Conservation (phyloP, 2,888 invertebrate species). For the Tryphoninae sp. region DNA sequence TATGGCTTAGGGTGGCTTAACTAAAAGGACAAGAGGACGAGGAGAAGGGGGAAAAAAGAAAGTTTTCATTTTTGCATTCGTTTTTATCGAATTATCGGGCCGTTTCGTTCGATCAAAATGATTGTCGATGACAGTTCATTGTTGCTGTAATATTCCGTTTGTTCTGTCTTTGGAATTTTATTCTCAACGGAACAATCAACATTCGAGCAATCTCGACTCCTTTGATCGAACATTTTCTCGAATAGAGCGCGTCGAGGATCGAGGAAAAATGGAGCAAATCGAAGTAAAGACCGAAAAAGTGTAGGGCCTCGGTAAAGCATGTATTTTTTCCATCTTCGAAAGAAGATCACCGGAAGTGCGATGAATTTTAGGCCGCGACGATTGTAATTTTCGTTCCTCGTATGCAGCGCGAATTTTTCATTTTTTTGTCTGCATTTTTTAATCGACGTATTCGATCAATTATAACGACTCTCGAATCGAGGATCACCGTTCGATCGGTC, state of each 20-base stretch:
- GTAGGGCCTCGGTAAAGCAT: background rate
- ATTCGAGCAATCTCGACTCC: background rate
- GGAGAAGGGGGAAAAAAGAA: constrained; percentile 34
- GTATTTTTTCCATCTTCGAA: background rate
- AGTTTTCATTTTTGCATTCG: constrained; percentile 10
- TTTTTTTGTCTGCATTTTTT: constrained; percentile 7
- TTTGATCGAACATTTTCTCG: background rate
- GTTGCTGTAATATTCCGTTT: background rate
- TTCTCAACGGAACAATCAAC: background rate
- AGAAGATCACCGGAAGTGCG: background rate
- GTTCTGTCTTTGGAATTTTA: background rate
- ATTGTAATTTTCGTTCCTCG: constrained; percentile 3
- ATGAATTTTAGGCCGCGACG: constrained; percentile 38
- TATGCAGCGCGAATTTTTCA: background rate
- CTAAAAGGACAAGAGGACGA: constrained; percentile 62
- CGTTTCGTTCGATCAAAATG: background rate
- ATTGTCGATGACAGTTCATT: background rate
- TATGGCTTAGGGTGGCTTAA: constrained; percentile 78
- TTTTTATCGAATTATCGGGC: constrained; percentile 27
- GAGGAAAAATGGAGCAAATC: background rate
- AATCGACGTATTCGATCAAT: constrained; percentile 48
- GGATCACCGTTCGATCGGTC: constrained; percentile 43
- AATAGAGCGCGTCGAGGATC: background rate
- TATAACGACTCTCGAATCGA: constrained; percentile 66
- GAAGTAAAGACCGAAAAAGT: background rate